These are phyloP conservation scores for Tuta absoluta DNA, from an alignment of 2,888 invertebrate genomes.

Conservation along the genomic window DNA sequence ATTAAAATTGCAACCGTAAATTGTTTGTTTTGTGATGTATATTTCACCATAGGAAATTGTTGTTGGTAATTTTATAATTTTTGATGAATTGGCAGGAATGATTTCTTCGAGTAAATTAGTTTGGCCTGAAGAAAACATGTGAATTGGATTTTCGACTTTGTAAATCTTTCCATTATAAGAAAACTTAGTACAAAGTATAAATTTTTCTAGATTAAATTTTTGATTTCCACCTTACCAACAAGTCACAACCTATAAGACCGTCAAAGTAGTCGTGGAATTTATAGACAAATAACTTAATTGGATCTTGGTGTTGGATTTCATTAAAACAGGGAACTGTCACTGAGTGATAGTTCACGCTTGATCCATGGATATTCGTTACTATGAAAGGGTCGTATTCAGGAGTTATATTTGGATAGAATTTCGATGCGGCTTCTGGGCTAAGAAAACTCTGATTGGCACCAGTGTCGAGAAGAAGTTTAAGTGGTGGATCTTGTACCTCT, in stretches of 20 bases:
- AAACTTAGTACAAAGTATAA: neutral
- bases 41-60: constrained; percentile 8
- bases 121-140: neutral
- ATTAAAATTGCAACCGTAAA: constrained; percentile 4
- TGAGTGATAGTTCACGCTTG: constrained; percentile 26
- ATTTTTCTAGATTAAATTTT: constrained; percentile 31
- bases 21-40: constrained; percentile 4
- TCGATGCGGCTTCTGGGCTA: constrained; percentile 30
- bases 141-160: neutral
- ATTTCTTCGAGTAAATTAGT: too few species aligned
- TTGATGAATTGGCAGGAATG: too few species aligned
- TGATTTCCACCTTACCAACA: constrained; percentile 32
- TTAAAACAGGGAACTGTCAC: constrained; percentile 21
- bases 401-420: constrained; percentile 24
- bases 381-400: constrained; percentile 34
- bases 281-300: constrained; percentile 29
- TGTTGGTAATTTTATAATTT: too few species aligned
- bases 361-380: constrained; percentile 31
- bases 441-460: constrained; percentile 34
- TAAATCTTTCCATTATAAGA: neutral
- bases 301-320: constrained; percentile 16
- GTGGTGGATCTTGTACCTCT: constrained; percentile 29
- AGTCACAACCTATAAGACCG: constrained; percentile 33
- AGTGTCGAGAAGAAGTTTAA: constrained; percentile 33
- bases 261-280: constrained; percentile 35